Conservation (phyloP, 1,140 invertebrate genomes). For the Aphelinus atriplicis region DNA sequence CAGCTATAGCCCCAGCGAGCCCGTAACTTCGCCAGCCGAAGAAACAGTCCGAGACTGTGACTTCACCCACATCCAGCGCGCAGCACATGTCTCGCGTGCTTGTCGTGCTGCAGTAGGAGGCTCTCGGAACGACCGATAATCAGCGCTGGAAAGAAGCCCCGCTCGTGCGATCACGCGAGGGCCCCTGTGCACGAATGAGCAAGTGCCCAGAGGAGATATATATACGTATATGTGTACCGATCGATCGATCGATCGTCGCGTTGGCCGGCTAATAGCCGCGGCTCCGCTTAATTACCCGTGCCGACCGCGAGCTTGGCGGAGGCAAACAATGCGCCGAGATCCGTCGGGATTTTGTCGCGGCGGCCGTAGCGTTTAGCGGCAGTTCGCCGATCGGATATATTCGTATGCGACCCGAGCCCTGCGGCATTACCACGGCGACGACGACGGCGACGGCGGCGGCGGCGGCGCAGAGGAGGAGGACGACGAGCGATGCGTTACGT, state of each 20-base stretch:
- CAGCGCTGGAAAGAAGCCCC: no score
- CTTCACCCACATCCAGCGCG: no score
- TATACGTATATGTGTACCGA: background rate
- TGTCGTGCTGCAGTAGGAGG: no score
- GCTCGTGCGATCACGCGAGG: no score
- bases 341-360: background rate
- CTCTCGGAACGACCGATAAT: no score
- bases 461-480: background rate
- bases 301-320: background rate
- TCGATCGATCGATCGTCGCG: background rate
- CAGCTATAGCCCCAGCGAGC: no score
- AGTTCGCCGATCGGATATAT: conserved; percentile 9
- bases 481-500: conserved; percentile 36
- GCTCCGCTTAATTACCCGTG: conserved; percentile 13
- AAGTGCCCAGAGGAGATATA: background rate
- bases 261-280: conserved; percentile 22
- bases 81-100: no score
- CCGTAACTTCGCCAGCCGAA: no score
- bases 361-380: background rate
- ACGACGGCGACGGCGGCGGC: conserved; percentile 15
- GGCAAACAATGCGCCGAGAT: no score
- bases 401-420: conserved; percentile 37
- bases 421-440: no score
- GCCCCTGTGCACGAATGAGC: no score
- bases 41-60: no score